phyloP scores from a whole-genome alignment of 2,797 vertebrate species.

The Ataeniobius toweri region DNA sequence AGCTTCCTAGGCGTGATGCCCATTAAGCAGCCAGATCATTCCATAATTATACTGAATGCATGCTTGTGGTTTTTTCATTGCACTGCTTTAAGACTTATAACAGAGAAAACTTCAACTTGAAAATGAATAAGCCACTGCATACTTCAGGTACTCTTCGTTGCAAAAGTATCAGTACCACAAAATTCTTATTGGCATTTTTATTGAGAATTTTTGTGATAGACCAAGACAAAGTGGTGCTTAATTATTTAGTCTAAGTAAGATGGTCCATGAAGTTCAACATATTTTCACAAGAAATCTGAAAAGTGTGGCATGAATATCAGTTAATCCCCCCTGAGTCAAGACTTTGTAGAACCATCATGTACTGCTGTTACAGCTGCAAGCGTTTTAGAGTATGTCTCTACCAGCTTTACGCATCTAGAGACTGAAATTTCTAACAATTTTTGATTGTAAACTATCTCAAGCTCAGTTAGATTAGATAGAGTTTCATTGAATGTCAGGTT shows the following conservation, averaged over 20 bases:
- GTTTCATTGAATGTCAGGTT: not conserved
- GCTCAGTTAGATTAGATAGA: not conserved
- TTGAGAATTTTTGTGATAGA: not conserved
- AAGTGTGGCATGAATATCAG: too few species aligned
- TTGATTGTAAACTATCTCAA: not conserved
- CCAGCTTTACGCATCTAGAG: too few species aligned
- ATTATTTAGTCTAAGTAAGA: not conserved
- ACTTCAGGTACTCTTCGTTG: not conserved
- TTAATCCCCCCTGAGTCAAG: too few species aligned
- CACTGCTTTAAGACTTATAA: slow-evolving; percentile 20
- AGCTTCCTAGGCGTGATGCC: slow-evolving; percentile 63
- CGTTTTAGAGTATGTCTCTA: too few species aligned
- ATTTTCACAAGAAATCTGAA: too few species aligned
- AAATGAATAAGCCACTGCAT: not conserved
- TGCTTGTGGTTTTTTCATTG: slow-evolving; percentile 18
- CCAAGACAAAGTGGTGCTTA: not conserved
- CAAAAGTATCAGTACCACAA: not conserved
- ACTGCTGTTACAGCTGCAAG: too few species aligned
- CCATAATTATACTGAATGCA: slow-evolving; percentile 42
- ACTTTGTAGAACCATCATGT: too few species aligned
- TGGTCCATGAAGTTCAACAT: too few species aligned
- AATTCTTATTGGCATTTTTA: not conserved
- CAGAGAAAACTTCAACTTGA: slow-evolving; percentile 8
- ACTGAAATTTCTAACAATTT: too few species aligned
- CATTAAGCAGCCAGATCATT: slow-evolving; percentile 62